Percentiles rank a stretch among this genome's conserved stretches.
These are phyloP conservation scores for Parnassius smintheus DNA, from an alignment of 2,888 invertebrate species.

Conservation along the genomic window DNA sequence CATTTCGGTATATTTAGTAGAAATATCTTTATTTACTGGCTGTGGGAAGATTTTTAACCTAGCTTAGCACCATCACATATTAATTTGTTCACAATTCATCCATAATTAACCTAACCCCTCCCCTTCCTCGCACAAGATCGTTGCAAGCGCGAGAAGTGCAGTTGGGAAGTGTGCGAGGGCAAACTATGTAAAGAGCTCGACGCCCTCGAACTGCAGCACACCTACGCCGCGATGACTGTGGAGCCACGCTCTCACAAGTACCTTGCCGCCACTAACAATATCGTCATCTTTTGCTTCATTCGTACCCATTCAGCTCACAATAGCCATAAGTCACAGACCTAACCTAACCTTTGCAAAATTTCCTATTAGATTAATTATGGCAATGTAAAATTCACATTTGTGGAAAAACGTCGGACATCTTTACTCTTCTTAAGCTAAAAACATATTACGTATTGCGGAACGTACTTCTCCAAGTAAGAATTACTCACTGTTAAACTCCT, in stretches of 20 bases:
- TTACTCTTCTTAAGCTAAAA: too few species aligned
- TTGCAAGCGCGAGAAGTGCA: constrained; percentile 71
- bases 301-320: neutral
- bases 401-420: neutral
- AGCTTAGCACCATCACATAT: too few species aligned
- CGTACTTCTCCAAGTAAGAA: too few species aligned
- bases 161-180: constrained; percentile 73
- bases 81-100: neutral
- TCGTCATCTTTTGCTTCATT: neutral
- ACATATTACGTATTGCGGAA: too few species aligned
- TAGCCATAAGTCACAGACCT: too few species aligned
- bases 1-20: too few species aligned
- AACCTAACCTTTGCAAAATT: too few species aligned
- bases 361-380: too few species aligned
- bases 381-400: neutral
- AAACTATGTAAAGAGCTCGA: constrained; percentile 73
- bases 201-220: constrained; percentile 64
- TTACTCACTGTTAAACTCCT: too few species aligned
- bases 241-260: constrained; percentile 43
- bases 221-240: constrained; percentile 45
- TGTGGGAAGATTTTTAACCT: too few species aligned
- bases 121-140: constrained; percentile 54
- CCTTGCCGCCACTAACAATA: neutral
- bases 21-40: too few species aligned
- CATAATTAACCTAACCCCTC: constrained; percentile 5